Evolutionary conservation across 2,113 vertebrate species (phyloP).

Genomic region (Proteles cristata): DNA sequence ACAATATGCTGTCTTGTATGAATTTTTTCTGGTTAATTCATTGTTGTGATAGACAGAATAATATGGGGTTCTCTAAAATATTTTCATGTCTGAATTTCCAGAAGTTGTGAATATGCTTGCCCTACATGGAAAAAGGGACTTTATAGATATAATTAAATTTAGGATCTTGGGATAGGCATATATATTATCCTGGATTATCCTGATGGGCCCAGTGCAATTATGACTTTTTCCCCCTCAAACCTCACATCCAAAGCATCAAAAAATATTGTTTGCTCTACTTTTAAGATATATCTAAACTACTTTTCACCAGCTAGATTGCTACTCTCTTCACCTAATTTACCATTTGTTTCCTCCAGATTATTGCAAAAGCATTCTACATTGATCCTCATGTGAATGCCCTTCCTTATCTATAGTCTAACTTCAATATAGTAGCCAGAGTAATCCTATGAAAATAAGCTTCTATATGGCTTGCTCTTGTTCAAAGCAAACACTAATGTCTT

Average conservation of each 20-base stretch:
- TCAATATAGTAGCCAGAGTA: not conserved
- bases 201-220: not conserved
- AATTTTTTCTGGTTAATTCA: not conserved
- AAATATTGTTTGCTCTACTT: not conserved
- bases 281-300: not conserved
- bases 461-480: not conserved
- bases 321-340: not conserved
- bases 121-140: not conserved
- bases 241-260: not conserved
- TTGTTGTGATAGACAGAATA: not conserved
- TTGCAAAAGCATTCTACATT: not conserved
- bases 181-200: not conserved
- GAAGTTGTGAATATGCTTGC: not conserved
- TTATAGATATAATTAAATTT: not conserved
- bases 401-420: not conserved
- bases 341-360: not conserved
- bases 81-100: not conserved
- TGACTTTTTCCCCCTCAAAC: not conserved
- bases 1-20: not conserved
- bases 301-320: not conserved
- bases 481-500: not conserved
- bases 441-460: not conserved
- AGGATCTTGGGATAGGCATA: not conserved
- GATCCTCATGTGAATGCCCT: not conserved
- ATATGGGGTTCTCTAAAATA: not conserved